Percentiles rank a stretch among this genome's conserved stretches.
These are phyloP conservation scores for Pelodiscus sinensis DNA, from an alignment of 2,113 vertebrate species.

Conservation along the genomic window DNA sequence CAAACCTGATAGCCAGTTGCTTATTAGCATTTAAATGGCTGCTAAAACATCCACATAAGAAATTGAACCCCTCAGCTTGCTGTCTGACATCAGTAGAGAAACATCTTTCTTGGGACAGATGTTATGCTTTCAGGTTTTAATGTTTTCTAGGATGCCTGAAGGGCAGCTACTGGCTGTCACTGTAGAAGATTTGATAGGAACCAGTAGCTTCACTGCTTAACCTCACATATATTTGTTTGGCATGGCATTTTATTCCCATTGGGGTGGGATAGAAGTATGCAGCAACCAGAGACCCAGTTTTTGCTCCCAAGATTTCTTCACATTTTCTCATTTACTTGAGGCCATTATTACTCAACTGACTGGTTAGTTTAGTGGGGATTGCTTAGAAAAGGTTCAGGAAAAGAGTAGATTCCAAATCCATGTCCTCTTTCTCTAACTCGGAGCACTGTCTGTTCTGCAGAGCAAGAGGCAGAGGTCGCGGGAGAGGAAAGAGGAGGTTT, in stretches of 20 bases:
- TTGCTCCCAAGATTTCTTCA: not conserved
- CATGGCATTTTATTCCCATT: not conserved
- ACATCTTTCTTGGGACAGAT: not conserved
- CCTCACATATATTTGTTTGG: not conserved
- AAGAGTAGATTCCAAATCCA: not conserved
- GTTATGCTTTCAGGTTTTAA: not conserved
- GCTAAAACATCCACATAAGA: not conserved
- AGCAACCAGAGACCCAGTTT: not conserved
- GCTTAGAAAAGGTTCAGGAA: not conserved
- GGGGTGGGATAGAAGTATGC: not conserved
- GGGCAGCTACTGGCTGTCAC: not conserved
- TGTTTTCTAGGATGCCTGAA: not conserved
- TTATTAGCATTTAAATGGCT: not conserved
- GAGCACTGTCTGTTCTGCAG: constrained; percentile 75
- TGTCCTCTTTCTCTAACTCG: constrained; percentile 6
- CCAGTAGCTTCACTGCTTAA: not conserved
- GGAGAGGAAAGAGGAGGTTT: constrained; percentile 91
- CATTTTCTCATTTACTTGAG: not conserved
- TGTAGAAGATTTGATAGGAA: not conserved
- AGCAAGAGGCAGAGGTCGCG: constrained; percentile 90
- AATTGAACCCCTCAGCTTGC: not conserved
- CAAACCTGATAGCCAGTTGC: not conserved
- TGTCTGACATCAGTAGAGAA: not conserved
- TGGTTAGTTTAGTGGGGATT: not conserved
- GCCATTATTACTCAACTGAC: not conserved